Percentiles rank a stretch among this genome's conserved stretches.
Evolutionary conservation across 2,888 invertebrate species (phyloP).

Genomic region (Calameuta filiformis): DNA sequence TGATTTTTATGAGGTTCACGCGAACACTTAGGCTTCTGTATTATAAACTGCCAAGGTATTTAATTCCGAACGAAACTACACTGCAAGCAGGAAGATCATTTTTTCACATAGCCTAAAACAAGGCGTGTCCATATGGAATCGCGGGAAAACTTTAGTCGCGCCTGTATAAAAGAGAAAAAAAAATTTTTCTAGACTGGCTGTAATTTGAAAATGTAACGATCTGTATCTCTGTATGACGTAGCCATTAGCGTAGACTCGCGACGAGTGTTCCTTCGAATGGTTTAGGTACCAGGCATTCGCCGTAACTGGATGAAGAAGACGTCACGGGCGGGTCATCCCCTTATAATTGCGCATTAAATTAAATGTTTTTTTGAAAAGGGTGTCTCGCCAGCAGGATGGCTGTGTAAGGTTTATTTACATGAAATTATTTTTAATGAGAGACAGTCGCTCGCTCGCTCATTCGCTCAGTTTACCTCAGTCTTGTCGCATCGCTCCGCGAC

Average conservation of each 20-base stretch:
- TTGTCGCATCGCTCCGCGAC: no score
- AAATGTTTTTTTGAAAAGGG: constrained; percentile 21
- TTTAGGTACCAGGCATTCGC: no score
- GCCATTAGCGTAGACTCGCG: constrained; percentile 10
- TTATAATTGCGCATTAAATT: constrained; percentile 29
- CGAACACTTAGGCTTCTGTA: constrained; percentile 6
- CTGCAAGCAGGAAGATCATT: no score
- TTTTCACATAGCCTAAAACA: no score
- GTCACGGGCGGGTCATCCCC: constrained; percentile 16
- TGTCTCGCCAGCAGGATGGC: constrained; percentile 7
- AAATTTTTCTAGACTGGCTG: no score
- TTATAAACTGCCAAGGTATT: constrained; percentile 25
- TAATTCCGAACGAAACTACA: no score
- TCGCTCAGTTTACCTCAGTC: no score
- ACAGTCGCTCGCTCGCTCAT: constrained; percentile 6
- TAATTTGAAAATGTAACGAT: neutral
- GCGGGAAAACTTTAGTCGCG: no score
- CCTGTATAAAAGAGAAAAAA: no score
- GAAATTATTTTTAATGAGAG: constrained; percentile 37
- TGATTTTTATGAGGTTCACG: constrained; percentile 28
- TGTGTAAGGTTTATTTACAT: constrained; percentile 23
- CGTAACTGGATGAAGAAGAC: neutral
- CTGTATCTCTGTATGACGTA: neutral
- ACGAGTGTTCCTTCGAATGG: neutral
- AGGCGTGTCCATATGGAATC: no score